phyloP scores from a whole-genome alignment of 2,888 invertebrate species.

The Strigamia maritima region DNA sequence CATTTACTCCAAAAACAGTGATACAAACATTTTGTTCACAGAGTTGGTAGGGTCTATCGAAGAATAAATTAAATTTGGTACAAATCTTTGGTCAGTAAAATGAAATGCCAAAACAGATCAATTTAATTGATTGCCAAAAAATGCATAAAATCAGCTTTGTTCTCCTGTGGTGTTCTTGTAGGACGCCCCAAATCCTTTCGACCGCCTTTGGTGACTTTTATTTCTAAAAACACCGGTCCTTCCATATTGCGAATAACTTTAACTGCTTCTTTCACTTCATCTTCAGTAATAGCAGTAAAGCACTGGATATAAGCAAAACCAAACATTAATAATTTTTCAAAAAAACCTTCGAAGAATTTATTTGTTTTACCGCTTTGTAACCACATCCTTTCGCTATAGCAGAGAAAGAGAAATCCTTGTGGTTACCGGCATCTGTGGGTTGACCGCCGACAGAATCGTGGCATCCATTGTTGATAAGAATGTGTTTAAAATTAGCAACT shows the following conservation, averaged over 20 bases:
- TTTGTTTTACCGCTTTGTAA: constrained; percentile 48
- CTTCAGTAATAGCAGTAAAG: constrained; percentile 47
- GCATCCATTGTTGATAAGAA: constrained; percentile 54
- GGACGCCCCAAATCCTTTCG: constrained; percentile 53
- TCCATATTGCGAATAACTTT: constrained; percentile 45
- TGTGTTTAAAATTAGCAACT: constrained; percentile 53
- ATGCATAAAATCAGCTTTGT: constrained; percentile 55
- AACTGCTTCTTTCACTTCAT: constrained; percentile 49
- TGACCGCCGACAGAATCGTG: constrained; percentile 56
- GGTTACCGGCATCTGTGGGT: constrained; percentile 50
- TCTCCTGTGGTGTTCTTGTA: constrained; percentile 53
- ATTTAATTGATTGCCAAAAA: constrained; percentile 48
- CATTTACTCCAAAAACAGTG: neutral
- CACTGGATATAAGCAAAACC: constrained; percentile 44
- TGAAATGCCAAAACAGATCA: neutral
- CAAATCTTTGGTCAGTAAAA: constrained; percentile 31
- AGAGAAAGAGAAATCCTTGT: constrained; percentile 48
- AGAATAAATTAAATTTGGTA: constrained; percentile 4
- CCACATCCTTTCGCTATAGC: constrained; percentile 50
- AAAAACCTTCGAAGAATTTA: neutral
- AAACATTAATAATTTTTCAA: neutral
- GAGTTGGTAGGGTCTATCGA: neutral
- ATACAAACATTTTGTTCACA: neutral
- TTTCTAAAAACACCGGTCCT: constrained; percentile 53
- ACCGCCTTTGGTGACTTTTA: constrained; percentile 51